Base-by-base conservation (phyloP, 2,113 vertebrate genomes). In the Hippocampus zosterae region DNA sequence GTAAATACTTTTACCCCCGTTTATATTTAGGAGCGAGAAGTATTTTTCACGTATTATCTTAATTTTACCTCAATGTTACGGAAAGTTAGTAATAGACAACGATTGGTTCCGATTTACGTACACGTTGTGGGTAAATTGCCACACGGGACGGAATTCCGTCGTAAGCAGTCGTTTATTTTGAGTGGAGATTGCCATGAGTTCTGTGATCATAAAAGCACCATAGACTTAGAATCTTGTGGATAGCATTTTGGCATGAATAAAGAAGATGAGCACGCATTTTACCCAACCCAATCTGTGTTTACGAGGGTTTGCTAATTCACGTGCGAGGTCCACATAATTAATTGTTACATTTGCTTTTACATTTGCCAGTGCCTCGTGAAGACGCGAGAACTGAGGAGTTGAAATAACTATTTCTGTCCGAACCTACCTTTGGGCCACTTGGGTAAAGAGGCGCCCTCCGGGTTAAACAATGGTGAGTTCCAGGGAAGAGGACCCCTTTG, bases 401-500 rank as follows among this genome's bases (percentile, higher is more conserved):
- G 0, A 5, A 80, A 83, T 2, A 76, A 79, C 80, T 83, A 80
- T 52, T 27, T 23, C 68, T 12, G 75, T 33, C 56, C 11, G 55
- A 65, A 72, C 33, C 37, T 69, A 3, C 53, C 64, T 69, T 62
- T 27, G 71, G 57, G 1, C 37, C 4, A 42, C 72, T 74, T 23
- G 40, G 57, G 72, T 33, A 42, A 77, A 48, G 72, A 68, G 73
- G 74, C 77, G 78, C 67, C 27, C 57, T 27, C 56, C 63, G 62
- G 65, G n/a, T 41, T 44, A 77, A 87, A 65, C 87, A 85, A 88
- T 84, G 81, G 81, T 70, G 63, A 46, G 41, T 46, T 18, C n/a
- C n/a, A 65, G 76, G 73, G 74, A 75, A 76, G 81, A 74, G 61
- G 53, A 73, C 79, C 75, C 86, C 85, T 89, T 87, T 89, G 85